Conservation (phyloP, 2,797 vertebrate species). For the Characodon lateralis region DNA sequence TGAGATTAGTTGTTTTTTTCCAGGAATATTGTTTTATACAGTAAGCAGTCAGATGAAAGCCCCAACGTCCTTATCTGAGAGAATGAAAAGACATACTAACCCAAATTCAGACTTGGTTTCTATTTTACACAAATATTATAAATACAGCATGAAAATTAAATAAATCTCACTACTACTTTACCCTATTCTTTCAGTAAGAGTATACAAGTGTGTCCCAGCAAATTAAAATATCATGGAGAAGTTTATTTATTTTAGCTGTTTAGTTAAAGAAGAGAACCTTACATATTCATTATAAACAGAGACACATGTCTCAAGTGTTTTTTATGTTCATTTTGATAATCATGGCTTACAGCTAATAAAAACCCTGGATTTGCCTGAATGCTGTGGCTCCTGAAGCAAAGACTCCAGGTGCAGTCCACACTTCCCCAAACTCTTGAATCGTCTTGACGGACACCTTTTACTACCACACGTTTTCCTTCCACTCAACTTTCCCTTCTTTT, state of each 20-base stretch:
- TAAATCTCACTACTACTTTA: background rate
- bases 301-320: too few relatives aligned
- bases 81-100: too few relatives aligned
- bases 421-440: too few relatives aligned
- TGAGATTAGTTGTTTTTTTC: conserved; percentile 14
- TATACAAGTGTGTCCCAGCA: too few relatives aligned
- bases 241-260: background rate
- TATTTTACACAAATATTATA: background rate
- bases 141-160: background rate
- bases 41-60: background rate
- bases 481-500: background rate
- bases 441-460: background rate
- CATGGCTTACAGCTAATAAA: too few relatives aligned
- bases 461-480: background rate
- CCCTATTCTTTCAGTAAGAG: background rate
- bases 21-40: background rate
- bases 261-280: too few relatives aligned
- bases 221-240: background rate
- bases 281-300: background rate
- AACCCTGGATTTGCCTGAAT: too few relatives aligned
- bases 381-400: too few relatives aligned
- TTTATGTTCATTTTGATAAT: too few relatives aligned
- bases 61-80: background rate
- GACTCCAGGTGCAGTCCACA: too few relatives aligned
- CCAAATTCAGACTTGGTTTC: background rate